phyloP scores from a whole-genome alignment of 2,888 invertebrate genomes.

The Poecilobothrus nobilitatus region DNA sequence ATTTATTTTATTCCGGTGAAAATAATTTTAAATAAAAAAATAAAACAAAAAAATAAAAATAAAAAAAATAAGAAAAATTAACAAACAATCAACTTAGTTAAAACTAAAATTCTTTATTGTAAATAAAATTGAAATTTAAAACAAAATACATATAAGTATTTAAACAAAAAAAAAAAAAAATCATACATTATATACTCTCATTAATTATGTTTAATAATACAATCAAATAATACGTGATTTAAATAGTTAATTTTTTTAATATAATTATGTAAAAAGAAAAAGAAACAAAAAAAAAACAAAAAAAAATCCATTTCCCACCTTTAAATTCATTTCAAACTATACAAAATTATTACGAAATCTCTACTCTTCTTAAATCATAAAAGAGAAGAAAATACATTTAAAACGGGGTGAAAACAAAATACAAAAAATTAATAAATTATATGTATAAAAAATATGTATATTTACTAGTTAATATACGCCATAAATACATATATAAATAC shows the following conservation, averaged over 20 bases:
- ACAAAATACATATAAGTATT: neutral
- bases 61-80: neutral
- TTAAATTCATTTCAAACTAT: neutral
- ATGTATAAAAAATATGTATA: conserved; percentile 14
- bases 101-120: neutral
- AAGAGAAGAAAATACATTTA: conserved; percentile 16
- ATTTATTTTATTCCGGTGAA: neutral
- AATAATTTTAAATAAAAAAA: neutral
- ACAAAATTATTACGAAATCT: conserved; percentile 19
- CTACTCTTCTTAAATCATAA: conserved; percentile 14
- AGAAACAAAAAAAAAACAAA: neutral
- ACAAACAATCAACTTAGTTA: neutral
- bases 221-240: neutral
- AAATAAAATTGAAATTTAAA: neutral
- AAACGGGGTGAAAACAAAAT: conserved; percentile 17
- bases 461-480: conserved; percentile 25
- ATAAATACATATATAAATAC: conserved; percentile 24
- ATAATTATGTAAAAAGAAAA: neutral
- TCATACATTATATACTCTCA: neutral
- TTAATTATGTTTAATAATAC: neutral
- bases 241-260: neutral
- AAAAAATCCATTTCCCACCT: conserved; percentile 6
- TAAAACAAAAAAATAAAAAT: neutral
- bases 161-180: neutral
- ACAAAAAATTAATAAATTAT: conserved; percentile 8